Percentiles rank a stretch among this genome's conserved stretches.
Conservation (phyloP, 2,797 vertebrate species). For the Otolemur crassicaudatus region DNA sequence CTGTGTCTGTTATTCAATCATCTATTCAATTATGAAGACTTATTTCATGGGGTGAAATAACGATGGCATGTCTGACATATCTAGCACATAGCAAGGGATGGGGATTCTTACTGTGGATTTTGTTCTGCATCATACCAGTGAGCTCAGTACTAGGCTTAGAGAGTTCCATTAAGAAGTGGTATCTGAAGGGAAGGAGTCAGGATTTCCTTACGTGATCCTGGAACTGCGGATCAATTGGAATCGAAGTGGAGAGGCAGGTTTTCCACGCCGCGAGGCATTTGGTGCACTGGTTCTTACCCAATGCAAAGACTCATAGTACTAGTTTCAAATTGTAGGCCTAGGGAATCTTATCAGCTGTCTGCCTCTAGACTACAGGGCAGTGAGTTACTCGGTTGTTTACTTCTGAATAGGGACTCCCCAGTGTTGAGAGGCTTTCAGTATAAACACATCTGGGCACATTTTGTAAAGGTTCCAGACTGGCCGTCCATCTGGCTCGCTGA, state of each 20-base stretch:
- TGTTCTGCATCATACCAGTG: not conserved
- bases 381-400: not conserved
- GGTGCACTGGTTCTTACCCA: not conserved
- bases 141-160: not conserved
- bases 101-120: not conserved
- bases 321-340: not conserved
- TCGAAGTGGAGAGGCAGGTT: not conserved
- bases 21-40: not conserved
- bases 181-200: not conserved
- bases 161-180: not conserved
- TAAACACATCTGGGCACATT: constrained; percentile 18
- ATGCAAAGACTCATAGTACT: not conserved
- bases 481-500: not conserved
- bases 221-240: not conserved
- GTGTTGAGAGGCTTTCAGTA: not conserved
- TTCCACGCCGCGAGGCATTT: not conserved
- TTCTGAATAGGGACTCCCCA: not conserved
- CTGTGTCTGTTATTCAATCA: not conserved
- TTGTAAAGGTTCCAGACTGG: not conserved
- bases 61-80: not conserved
- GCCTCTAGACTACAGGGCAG: not conserved
- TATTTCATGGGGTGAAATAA: not conserved
- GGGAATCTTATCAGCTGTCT: not conserved
- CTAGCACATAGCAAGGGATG: not conserved
- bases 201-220: not conserved